Evolutionary conservation across 2,113 vertebrate species (phyloP).

Genomic region (Amphiprion ocellaris): DNA sequence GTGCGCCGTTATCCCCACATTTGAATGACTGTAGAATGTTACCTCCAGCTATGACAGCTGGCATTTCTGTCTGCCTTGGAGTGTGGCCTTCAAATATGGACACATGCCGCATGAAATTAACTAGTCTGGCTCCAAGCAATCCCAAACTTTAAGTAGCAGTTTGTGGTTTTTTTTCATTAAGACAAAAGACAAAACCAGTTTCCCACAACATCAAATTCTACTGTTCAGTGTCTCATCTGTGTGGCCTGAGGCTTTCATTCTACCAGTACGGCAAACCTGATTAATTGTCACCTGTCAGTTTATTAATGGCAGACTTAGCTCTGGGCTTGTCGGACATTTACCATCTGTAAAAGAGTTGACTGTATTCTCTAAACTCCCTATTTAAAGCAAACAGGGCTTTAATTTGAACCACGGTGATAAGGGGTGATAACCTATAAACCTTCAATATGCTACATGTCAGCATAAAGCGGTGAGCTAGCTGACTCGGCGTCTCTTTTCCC

Average conservation of each 20-base stretch:
- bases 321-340: conserved; percentile 13
- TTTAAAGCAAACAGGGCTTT: not conserved
- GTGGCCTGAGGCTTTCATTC: not conserved
- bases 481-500: not conserved
- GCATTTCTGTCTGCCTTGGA: not conserved
- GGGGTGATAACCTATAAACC: not conserved
- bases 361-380: not conserved
- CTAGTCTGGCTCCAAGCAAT: not conserved
- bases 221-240: not conserved
- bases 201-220: not conserved
- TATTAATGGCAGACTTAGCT: not conserved
- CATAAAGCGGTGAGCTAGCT: not conserved
- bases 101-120: not conserved
- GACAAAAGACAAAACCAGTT: not conserved
- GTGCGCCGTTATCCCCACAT: no score
- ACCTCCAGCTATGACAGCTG: not conserved
- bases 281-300: not conserved
- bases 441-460: not conserved
- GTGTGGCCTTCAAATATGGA: not conserved
- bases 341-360: not conserved
- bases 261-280: not conserved
- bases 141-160: not conserved
- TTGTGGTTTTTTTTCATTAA: not conserved
- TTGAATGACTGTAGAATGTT: no score
- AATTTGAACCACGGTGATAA: not conserved